Base-by-base conservation (phyloP, 1,140 invertebrate species). In the Neodiprion pinetum region DNA sequence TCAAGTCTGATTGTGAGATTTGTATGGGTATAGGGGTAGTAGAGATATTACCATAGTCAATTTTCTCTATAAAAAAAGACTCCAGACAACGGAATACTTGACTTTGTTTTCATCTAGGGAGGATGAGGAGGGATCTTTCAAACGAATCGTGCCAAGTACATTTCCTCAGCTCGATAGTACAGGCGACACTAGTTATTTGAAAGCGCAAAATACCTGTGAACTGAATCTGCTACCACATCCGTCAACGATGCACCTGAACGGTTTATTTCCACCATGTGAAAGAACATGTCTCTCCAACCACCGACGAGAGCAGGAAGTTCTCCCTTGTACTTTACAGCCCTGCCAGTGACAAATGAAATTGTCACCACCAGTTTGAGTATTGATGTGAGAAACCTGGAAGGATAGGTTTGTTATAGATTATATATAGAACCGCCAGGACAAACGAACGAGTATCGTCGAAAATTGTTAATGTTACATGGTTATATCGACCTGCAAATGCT, bases 271-370 rank as follows among this genome's bases (percentile, higher is more conserved):
- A 75, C 96, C 96, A 86, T 98, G 97, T 1, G 93, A 94, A 48
- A 98, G 88, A 40, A 98, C 95, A 89, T 99, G 97, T 53, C 97
- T 90, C 83, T 98, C 96, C 53, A 99, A 88, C 97, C 97, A 99
- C 65, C 95, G 92, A 69, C 95, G 90, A 10, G 96, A 98, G 85
- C 95, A 97, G 0, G 97, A 98, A 17, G 93, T 93, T 81, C 95
- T 93, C 77, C 96, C 95, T 85, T 95, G 96, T n/a, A 99, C 97
- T 87, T 98, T 98, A 89, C 97, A 98, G 8, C 95, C 95, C 77
- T 93, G 91, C 97, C 97, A 99, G 21, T 96, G 91, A 84, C 97
- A 99, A 9, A 96, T 93, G 85, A 95, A 97, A 77, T 94, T 95
- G 83, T 95, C 94, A 70, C 90, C 90, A 1, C 93, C 93, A 47